Percentiles rank a stretch among this genome's conserved stretches.
These are phyloP conservation scores for Naso thynnoides DNA, from an alignment of 2,797 vertebrate species.

Conservation along the genomic window DNA sequence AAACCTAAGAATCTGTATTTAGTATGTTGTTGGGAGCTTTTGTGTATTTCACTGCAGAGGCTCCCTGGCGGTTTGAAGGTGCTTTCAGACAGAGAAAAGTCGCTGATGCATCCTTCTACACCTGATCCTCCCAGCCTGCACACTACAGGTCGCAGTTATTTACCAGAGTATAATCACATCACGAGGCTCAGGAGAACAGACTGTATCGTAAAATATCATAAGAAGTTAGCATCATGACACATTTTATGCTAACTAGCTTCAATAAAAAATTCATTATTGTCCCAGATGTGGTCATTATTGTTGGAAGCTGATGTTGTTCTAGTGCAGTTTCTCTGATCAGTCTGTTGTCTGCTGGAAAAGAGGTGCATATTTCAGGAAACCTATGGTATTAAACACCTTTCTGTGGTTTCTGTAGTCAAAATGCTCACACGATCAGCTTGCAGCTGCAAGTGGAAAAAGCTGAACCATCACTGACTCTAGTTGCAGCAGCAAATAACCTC, in stretches of 20 bases:
- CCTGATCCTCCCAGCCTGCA: not conserved
- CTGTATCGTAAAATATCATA: not conserved
- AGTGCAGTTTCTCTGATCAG: not conserved
- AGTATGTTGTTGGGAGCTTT: not conserved
- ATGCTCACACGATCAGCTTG: no score
- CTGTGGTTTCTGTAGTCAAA: no score
- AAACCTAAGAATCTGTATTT: not conserved
- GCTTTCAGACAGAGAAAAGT: not conserved
- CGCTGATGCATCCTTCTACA: not conserved
- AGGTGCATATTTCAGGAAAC: not conserved
- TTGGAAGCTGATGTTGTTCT: not conserved
- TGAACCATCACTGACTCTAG: not conserved
- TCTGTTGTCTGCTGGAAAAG: not conserved
- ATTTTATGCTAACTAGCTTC: no score
- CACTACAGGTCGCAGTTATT: not conserved
- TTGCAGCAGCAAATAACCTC: not conserved
- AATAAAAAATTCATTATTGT: not conserved
- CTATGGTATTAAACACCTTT: no score
- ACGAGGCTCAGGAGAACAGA: not conserved
- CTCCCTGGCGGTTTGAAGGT: not conserved
- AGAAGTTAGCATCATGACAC: no score
- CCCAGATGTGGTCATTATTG: no score
- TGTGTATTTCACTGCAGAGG: not conserved
- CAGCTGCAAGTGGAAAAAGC: not conserved
- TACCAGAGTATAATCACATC: not conserved